phyloP scores from a whole-genome alignment of 2,797 vertebrate species.

The Clarias pachynema region DNA sequence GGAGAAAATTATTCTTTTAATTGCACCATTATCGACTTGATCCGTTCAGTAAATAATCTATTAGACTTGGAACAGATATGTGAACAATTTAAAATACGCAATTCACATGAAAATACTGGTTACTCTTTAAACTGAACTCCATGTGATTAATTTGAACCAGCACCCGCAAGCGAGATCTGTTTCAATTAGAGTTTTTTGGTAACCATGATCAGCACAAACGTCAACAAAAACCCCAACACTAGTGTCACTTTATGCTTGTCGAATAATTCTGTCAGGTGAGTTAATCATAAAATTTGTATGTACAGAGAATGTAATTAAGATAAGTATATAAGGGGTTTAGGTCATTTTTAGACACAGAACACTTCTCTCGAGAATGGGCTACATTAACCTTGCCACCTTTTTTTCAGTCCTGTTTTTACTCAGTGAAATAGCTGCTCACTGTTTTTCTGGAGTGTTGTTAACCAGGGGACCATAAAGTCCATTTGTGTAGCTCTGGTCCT shows the following conservation, averaged over 20 bases:
- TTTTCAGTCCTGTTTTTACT: slow-evolving; percentile 45
- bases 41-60: slow-evolving; percentile 53
- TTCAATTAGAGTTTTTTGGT: slow-evolving; percentile 34
- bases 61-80: slow-evolving; percentile 48
- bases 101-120: slow-evolving; percentile 58
- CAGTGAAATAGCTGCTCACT: slow-evolving; percentile 70
- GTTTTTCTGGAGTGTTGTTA: slow-evolving; percentile 93
- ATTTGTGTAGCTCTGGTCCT: slow-evolving; percentile 88
- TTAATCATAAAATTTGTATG: slow-evolving; percentile 46
- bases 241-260: slow-evolving; percentile 28
- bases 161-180: slow-evolving; percentile 29
- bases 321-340: slow-evolving; percentile 22
- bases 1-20: slow-evolving; percentile 36
- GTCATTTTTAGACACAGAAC: slow-evolving; percentile 31
- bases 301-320: slow-evolving; percentile 41
- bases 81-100: slow-evolving; percentile 49
- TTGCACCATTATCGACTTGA: slow-evolving; percentile 55
- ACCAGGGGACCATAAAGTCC: slow-evolving; percentile 94
- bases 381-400: slow-evolving; percentile 14
- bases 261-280: slow-evolving; percentile 35
- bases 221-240: slow-evolving; percentile 47
- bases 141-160: not conserved
- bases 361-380: slow-evolving; percentile 23
- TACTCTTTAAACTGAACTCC: slow-evolving; percentile 36
- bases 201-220: slow-evolving; percentile 48